phyloP scores from a whole-genome alignment of 2,888 invertebrate genomes.

The Lissocephala sabroskyi region DNA sequence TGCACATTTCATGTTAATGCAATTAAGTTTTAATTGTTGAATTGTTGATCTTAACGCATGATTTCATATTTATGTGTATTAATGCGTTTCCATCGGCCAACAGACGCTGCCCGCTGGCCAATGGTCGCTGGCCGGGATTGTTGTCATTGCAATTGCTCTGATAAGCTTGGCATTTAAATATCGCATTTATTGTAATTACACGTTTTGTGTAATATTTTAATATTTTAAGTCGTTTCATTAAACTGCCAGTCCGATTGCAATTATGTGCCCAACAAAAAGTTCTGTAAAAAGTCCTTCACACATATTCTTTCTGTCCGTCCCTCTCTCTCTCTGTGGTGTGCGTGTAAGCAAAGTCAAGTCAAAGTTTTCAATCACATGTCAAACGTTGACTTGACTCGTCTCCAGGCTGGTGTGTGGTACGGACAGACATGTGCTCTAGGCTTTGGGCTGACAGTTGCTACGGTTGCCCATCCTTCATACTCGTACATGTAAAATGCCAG shows the following conservation, averaged over 20 bases:
- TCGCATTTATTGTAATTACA: constrained; percentile 64
- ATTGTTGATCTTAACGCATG: constrained; percentile 67
- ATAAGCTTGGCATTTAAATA: constrained; percentile 62
- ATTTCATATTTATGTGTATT: constrained; percentile 64
- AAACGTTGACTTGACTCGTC: constrained; percentile 51
- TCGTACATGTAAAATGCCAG: constrained; percentile 49
- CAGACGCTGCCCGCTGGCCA: constrained; percentile 16
- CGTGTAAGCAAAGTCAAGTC: constrained; percentile 53
- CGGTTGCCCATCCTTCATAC: constrained; percentile 35
- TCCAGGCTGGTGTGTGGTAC: constrained; percentile 15
- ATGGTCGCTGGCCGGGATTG: constrained; percentile 1
- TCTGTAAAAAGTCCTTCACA: too few species aligned
- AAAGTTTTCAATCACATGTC: constrained; percentile 66
- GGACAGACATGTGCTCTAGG: too few species aligned
- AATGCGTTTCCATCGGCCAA: constrained; percentile 44
- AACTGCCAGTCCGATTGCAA: constrained; percentile 21
- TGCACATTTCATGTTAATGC: constrained; percentile 65
- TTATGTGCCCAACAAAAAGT: too few species aligned
- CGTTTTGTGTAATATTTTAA: constrained; percentile 24
- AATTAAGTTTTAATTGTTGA: constrained; percentile 66
- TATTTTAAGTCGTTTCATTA: constrained; percentile 39
- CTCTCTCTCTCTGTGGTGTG: neutral
- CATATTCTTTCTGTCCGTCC: constrained; percentile 23
- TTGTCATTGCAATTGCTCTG: constrained; percentile 61
- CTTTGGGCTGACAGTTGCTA: constrained; percentile 3